phyloP scores from a whole-genome alignment of 2,113 vertebrate genomes.

The Rhabdomys dilectus region DNA sequence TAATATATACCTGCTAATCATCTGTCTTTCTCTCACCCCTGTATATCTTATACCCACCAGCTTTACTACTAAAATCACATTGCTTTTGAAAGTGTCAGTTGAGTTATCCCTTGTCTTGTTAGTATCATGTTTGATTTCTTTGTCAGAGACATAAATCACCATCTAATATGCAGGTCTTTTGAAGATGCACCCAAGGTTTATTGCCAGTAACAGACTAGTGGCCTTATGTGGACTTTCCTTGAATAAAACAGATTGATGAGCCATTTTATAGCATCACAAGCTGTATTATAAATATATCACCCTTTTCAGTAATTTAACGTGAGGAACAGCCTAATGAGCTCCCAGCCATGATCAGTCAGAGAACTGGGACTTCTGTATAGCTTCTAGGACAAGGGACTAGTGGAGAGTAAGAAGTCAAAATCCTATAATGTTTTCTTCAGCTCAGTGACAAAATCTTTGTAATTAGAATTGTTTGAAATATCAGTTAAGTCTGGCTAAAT shows the following conservation, averaged over 20 bases:
- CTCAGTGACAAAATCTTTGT: slow-evolving; percentile 72
- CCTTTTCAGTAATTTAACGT: slow-evolving; percentile 88
- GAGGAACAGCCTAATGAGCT: slow-evolving; percentile 88
- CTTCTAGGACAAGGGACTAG: slow-evolving; percentile 71
- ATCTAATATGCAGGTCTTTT: slow-evolving; percentile 86
- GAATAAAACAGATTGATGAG: slow-evolving; percentile 91
- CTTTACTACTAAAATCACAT: slow-evolving; percentile 78
- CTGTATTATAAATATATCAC: slow-evolving; percentile 89
- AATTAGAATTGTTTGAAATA: slow-evolving; percentile 57
- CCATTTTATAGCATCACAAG: slow-evolving; percentile 88
- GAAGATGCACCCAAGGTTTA: slow-evolving; percentile 89
- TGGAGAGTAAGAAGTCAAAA: slow-evolving; percentile 73
- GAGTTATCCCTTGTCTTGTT: slow-evolving; percentile 84
- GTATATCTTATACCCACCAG: slow-evolving; percentile 55
- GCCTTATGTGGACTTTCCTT: slow-evolving; percentile 88
- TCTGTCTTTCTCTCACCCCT: slow-evolving; percentile 64
- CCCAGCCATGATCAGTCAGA: slow-evolving; percentile 72
- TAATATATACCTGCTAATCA: slow-evolving; percentile 62
- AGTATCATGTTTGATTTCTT: slow-evolving; percentile 86
- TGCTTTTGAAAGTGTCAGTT: slow-evolving; percentile 81
- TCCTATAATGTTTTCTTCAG: slow-evolving; percentile 62
- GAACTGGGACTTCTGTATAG: slow-evolving; percentile 73
- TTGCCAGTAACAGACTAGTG: slow-evolving; percentile 89
- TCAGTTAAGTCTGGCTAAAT: slow-evolving; percentile 57
- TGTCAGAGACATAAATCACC: slow-evolving; percentile 86